Evolutionary conservation across 2,797 vertebrate species (phyloP).

Genomic region (Potorous gilbertii): DNA sequence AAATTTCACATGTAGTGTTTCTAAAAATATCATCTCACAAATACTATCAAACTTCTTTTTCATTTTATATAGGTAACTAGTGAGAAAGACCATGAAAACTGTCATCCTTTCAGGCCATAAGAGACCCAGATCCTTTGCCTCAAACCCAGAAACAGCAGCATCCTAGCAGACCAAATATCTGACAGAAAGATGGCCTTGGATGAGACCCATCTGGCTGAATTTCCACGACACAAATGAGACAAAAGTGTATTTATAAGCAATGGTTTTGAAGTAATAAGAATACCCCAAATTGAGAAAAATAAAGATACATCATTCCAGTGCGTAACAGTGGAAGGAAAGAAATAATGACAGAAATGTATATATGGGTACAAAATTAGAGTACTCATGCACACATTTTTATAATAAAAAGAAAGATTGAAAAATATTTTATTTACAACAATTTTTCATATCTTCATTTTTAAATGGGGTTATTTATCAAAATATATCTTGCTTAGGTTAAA

Average conservation of each 20-base stretch:
- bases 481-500: conserved; percentile 22
- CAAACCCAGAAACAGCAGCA: conserved; percentile 68
- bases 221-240: conserved; percentile 67
- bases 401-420: conserved; percentile 16
- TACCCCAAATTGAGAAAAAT: conserved; percentile 63
- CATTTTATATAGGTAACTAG: conserved; percentile 42
- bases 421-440: conserved; percentile 9
- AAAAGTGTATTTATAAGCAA: conserved; percentile 66
- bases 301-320: conserved; percentile 58
- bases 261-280: conserved; percentile 61
- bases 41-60: not conserved
- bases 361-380: conserved; percentile 1
- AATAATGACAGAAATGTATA: conserved; percentile 35
- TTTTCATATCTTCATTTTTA: conserved; percentile 46
- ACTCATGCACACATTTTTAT: not conserved
- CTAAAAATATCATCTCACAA: conserved; percentile 26
- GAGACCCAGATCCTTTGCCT: conserved; percentile 54
- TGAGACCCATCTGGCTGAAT: conserved; percentile 76
- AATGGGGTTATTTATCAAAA: not conserved
- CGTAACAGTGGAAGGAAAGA: conserved; percentile 38
- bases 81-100: conserved; percentile 36
- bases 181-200: conserved; percentile 71
- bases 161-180: conserved; percentile 76
- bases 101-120: conserved; percentile 50
- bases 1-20: conserved; percentile 55